These are phyloP conservation scores for Oasisia sp. DNA, from an alignment of 2,888 invertebrate genomes.

Conservation along the genomic window DNA sequence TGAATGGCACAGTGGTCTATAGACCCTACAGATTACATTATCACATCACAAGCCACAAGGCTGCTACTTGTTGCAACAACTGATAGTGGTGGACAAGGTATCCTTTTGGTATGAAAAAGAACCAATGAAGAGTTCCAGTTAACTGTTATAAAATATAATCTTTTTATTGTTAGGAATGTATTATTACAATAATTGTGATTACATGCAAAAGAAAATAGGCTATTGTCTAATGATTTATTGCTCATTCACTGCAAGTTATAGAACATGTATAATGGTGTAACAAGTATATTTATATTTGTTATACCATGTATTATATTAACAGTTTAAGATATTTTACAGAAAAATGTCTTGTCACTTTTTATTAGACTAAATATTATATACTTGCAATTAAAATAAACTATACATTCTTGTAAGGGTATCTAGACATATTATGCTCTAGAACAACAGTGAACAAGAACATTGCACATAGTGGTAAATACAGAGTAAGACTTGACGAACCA, in stretches of 20 bases:
- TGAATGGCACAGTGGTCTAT: too few relatives aligned
- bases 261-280: background rate
- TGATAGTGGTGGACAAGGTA: too few relatives aligned
- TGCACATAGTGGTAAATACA: background rate
- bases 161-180: too few relatives aligned
- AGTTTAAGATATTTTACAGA: background rate
- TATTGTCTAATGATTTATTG: conserved; percentile 1
- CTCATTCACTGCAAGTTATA: background rate
- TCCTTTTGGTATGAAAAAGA: too few relatives aligned
- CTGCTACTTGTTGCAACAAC: too few relatives aligned
- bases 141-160: too few relatives aligned
- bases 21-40: too few relatives aligned
- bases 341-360: background rate
- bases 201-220: background rate
- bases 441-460: background rate
- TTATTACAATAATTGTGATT: background rate
- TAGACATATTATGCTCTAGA: background rate
- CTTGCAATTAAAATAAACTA: background rate
- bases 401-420: background rate
- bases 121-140: too few relatives aligned
- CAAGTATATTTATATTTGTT: background rate
- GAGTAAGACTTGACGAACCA: background rate
- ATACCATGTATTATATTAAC: background rate
- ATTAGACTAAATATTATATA: too few relatives aligned
- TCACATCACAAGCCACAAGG: too few relatives aligned